These are phyloP conservation scores for Manduca sexta DNA, from an alignment of 1,140 invertebrate species.

Conservation along the genomic window DNA sequence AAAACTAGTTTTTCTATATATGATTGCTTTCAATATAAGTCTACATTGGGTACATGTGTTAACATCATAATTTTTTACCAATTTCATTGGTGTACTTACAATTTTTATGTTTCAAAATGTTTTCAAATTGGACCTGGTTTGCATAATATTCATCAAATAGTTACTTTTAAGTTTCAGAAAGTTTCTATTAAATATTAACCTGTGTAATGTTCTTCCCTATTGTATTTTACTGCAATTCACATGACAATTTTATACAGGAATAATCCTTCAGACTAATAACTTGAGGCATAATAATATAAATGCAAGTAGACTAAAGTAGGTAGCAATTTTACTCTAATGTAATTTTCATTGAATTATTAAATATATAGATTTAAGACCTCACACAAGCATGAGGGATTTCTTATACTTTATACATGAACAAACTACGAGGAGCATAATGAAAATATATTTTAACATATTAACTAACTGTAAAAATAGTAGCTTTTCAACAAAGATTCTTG, in stretches of 20 bases:
- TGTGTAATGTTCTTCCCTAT: too few relatives aligned
- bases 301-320: slow-evolving; percentile 30
- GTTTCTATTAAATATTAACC: too few relatives aligned
- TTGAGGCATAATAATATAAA: slow-evolving; percentile 24
- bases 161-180: too few relatives aligned
- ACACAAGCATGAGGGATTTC: slow-evolving; percentile 23
- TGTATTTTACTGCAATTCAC: too few relatives aligned
- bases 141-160: too few relatives aligned
- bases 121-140: too few relatives aligned
- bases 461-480: slow-evolving; percentile 18
- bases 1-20: slow-evolving; percentile 41
- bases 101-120: too few relatives aligned
- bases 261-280: background rate
- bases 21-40: slow-evolving; percentile 31
- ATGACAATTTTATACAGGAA: too few relatives aligned
- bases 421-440: slow-evolving; percentile 13
- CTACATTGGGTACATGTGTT: slow-evolving; percentile 18
- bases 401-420: slow-evolving; percentile 13
- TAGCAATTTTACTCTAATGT: slow-evolving; percentile 25
- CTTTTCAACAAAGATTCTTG: slow-evolving; percentile 14
- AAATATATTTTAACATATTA: slow-evolving; percentile 20
- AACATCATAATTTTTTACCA: slow-evolving; percentile 3
- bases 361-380: slow-evolving; percentile 21
- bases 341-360: slow-evolving; percentile 23
- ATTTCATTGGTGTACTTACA: slow-evolving; percentile 7